phyloP scores from a whole-genome alignment of 2,888 invertebrate genomes.

The Dynastes maya region DNA sequence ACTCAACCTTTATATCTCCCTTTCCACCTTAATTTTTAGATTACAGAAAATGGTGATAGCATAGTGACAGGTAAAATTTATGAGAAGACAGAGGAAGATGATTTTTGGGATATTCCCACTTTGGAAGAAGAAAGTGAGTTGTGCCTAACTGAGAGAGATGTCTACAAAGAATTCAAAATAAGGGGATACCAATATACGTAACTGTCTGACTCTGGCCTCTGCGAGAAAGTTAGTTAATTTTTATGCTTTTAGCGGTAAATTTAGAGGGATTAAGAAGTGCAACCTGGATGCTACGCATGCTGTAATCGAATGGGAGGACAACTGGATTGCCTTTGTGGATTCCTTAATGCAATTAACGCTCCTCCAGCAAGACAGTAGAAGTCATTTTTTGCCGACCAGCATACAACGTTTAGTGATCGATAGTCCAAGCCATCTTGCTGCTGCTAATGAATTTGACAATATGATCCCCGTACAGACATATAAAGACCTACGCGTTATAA shows the following conservation, averaged over 20 bases:
- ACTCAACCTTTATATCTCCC: background rate
- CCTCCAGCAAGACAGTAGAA: slow-evolving; percentile 78
- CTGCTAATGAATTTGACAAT: slow-evolving; percentile 52
- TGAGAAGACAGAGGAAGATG: no score
- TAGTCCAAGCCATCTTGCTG: slow-evolving; percentile 52
- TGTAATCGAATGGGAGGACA: slow-evolving; percentile 80
- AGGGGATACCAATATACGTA: slow-evolving; percentile 75
- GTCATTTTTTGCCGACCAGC: slow-evolving; percentile 79
- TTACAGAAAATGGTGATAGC: slow-evolving; percentile 45
- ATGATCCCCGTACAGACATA: slow-evolving; percentile 67
- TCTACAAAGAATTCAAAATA: slow-evolving; percentile 79
- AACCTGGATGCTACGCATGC: slow-evolving; percentile 68
- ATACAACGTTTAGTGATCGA: slow-evolving; percentile 55
- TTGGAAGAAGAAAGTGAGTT: slow-evolving; percentile 1
- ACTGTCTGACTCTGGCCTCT: background rate
- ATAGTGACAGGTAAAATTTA: slow-evolving; percentile 23
- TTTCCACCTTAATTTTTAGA: background rate
- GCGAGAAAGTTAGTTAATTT: background rate
- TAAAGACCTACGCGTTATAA: slow-evolving; percentile 62
- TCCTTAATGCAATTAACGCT: slow-evolving; percentile 90
- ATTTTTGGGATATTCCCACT: no score
- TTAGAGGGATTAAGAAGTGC: slow-evolving; percentile 19
- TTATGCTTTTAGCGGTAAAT: background rate
- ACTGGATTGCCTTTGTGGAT: slow-evolving; percentile 93
- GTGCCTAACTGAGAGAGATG: slow-evolving; percentile 68